phyloP scores from a whole-genome alignment of 2,888 invertebrate genomes.

The Callosobruchus maculatus region DNA sequence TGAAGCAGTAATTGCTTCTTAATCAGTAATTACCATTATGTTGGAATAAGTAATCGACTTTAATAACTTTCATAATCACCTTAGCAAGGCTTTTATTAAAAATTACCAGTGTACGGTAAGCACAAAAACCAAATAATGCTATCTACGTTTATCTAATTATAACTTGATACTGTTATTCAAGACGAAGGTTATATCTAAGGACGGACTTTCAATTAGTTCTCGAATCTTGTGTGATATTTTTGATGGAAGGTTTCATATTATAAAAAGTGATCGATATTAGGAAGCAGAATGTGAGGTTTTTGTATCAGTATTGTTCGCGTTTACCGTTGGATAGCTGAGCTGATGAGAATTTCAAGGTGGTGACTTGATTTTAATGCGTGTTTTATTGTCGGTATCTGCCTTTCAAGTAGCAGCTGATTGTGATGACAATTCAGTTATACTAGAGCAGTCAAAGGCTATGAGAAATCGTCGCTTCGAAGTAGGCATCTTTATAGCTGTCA shows the following conservation, averaged over 20 bases:
- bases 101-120: not conserved
- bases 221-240: not conserved
- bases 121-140: not conserved
- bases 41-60: not conserved
- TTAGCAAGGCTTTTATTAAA: not conserved
- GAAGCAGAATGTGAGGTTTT: not conserved
- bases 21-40: not conserved
- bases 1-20: not conserved
- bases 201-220: not conserved
- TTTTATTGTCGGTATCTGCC: no score
- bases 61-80: not conserved
- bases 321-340: not conserved
- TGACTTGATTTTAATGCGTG: not conserved
- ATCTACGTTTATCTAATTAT: not conserved
- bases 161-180: not conserved
- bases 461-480: no score
- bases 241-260: not conserved
- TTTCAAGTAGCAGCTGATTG: no score
- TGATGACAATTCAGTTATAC: no score
- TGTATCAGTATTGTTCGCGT: not conserved
- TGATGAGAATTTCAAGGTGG: not conserved
- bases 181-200: not conserved
- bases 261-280: not conserved
- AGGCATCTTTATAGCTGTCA: no score
- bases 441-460: no score